Conservation (phyloP, 2,797 vertebrate species). For the Phrynocephalus guinanensis region DNA sequence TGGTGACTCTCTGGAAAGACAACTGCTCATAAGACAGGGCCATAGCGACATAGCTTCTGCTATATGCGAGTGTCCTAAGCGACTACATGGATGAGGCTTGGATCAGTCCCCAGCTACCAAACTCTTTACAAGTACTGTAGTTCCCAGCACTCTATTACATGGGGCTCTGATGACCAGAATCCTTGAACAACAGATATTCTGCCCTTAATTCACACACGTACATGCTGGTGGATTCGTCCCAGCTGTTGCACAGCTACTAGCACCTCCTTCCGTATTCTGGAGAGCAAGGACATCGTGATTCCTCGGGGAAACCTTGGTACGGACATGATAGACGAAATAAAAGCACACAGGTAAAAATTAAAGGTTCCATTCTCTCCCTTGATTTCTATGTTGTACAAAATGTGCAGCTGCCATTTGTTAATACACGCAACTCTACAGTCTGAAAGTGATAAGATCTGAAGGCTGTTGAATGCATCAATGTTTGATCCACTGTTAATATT, state of each 20-base stretch:
- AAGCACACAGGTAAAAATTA: background rate
- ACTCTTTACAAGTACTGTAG: background rate
- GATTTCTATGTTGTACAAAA: background rate
- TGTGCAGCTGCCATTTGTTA: background rate
- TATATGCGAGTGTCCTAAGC: background rate
- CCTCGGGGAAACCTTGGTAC: background rate
- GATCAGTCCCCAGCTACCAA: background rate
- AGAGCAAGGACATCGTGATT: background rate
- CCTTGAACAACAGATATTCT: background rate
- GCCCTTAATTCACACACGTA: background rate
- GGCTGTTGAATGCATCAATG: background rate
- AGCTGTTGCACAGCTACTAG: background rate
- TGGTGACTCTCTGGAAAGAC: background rate
- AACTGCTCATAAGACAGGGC: background rate
- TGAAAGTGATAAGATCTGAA: background rate
- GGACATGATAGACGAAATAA: background rate
- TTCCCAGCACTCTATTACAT: background rate
- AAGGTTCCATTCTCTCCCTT: background rate
- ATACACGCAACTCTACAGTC: background rate
- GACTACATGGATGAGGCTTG: background rate
- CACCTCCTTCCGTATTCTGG: background rate
- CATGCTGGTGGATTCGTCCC: background rate
- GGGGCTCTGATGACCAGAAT: background rate
- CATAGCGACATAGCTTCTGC: background rate
- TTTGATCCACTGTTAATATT: background rate